These are phyloP conservation scores for Geococcyx californianus DNA, from an alignment of 2,113 vertebrate genomes.

Conservation along the genomic window DNA sequence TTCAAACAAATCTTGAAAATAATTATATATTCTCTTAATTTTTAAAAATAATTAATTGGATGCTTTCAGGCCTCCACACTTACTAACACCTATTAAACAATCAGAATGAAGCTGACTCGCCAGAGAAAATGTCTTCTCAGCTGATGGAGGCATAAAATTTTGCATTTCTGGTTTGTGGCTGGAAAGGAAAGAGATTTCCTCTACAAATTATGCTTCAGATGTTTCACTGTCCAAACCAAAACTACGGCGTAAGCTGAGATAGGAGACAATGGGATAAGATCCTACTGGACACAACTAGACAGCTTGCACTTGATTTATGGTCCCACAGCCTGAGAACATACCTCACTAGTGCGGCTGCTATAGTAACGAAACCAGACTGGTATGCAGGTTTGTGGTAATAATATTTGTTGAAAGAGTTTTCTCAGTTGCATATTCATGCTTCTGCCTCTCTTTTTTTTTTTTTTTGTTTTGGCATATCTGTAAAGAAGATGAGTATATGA, in stretches of 20 bases:
- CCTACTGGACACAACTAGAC: constrained; percentile 33
- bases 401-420: constrained; percentile 19
- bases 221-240: constrained; percentile 35
- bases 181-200: constrained; percentile 28
- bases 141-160: constrained; percentile 1
- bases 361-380: constrained; percentile 51
- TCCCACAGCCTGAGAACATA: constrained; percentile 33
- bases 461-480: neutral
- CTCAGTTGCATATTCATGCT: neutral
- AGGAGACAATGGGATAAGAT: neutral
- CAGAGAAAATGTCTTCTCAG: constrained; percentile 19
- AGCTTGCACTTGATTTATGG: constrained; percentile 46
- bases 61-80: neutral
- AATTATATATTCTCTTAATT: neutral
- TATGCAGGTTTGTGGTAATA: constrained; percentile 16
- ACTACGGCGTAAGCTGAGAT: neutral
- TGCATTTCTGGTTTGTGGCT: neutral
- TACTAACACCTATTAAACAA: constrained; percentile 8
- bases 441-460: neutral
- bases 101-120: neutral
- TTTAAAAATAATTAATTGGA: neutral
- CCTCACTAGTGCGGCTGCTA: constrained; percentile 51
- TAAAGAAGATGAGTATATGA: neutral
- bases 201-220: constrained; percentile 48
- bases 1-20: neutral